phyloP scores from a whole-genome alignment of 37 sponge, comb jelly and placozoan genomes.

The Geodia barretti region DNA sequence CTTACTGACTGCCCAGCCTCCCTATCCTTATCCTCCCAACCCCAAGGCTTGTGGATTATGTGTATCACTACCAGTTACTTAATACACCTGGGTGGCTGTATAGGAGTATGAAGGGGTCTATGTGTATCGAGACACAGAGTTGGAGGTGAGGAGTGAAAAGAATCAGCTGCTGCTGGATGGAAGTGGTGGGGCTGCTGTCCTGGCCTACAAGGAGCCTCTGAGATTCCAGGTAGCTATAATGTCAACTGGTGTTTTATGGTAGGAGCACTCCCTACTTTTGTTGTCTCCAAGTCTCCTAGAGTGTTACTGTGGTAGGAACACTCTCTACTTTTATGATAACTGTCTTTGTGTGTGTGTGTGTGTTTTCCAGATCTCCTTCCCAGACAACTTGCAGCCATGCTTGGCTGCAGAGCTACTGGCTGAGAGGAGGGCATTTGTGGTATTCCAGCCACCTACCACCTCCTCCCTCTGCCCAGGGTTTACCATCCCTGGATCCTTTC shows the following conservation, averaged over 20 bases:
- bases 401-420: slow-evolving; percentile 35
- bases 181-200: neutral
- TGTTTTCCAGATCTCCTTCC: slow-evolving; percentile 11
- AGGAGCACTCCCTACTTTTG: neutral
- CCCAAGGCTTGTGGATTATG: slow-evolving; percentile 2
- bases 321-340: too few species aligned
- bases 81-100: neutral
- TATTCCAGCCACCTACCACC: slow-evolving; percentile 25
- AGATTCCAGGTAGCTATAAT: slow-evolving; percentile 7
- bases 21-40: slow-evolving; percentile 37
- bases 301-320: too few species aligned
- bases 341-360: too few species aligned
- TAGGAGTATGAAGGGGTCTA: slow-evolving; percentile 13
- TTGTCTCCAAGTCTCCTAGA: too few species aligned
- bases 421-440: slow-evolving; percentile 38
- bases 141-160: neutral
- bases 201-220: slow-evolving; percentile 12
- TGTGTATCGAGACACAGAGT: neutral
- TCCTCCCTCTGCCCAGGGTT: slow-evolving; percentile 18
- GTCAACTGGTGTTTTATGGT: neutral
- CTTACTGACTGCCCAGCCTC: neutral
- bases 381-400: slow-evolving; percentile 30
- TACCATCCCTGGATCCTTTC: slow-evolving; percentile 39
- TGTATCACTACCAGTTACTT: neutral
- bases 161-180: slow-evolving; percentile 9